Percentiles rank a stretch among this genome's conserved stretches.
Evolutionary conservation across 2,797 vertebrate species (phyloP).

Genomic region (Parotocinclus haroldoi): DNA sequence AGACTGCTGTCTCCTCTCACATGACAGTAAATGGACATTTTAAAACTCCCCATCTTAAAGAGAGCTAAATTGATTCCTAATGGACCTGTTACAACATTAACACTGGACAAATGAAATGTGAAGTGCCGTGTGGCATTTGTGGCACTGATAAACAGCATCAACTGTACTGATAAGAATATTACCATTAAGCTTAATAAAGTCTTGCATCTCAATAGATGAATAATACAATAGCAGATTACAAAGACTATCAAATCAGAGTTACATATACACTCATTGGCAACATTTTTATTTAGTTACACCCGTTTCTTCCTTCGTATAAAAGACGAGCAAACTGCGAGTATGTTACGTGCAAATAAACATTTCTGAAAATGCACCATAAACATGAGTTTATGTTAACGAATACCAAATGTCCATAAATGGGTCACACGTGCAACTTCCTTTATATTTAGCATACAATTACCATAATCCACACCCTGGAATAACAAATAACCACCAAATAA

Average conservation of each 20-base stretch:
- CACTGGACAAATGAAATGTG: conserved; percentile 50
- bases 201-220: conserved; percentile 22
- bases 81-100: conserved; percentile 50
- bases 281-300: no score
- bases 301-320: no score
- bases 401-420: no score
- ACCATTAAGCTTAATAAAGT: conserved; percentile 34
- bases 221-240: conserved; percentile 23
- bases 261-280: no score
- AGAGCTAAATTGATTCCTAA: conserved; percentile 50
- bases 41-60: conserved; percentile 59
- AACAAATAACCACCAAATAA: no score
- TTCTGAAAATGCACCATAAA: no score
- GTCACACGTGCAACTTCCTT: no score
- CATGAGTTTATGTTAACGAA: no score
- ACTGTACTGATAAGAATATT: conserved; percentile 20
- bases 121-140: conserved; percentile 52
- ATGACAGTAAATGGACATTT: conserved; percentile 61
- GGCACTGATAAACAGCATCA: conserved; percentile 46
- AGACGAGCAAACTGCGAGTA: no score
- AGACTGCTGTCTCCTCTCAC: conserved; percentile 47
- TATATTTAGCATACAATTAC: no score
- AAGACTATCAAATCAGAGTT: conserved; percentile 3
- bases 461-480: no score
- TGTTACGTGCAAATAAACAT: no score